Evolutionary conservation across 2,888 invertebrate species (phyloP).

Genomic region (Melolontha melolontha): DNA sequence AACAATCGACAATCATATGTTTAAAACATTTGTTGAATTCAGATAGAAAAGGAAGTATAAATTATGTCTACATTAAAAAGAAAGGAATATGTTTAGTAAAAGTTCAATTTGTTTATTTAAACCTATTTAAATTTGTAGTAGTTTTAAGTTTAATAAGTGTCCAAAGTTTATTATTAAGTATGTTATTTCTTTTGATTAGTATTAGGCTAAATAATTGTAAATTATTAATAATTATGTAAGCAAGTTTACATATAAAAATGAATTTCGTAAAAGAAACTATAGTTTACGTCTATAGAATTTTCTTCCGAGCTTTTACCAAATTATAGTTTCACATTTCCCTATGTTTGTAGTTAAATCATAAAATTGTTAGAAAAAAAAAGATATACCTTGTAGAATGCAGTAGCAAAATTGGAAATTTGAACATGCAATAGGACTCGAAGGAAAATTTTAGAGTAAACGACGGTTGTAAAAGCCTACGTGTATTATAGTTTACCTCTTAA

Average conservation of each 20-base stretch:
- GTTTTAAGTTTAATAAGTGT: constrained; percentile 41
- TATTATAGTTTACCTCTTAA: constrained; percentile 8
- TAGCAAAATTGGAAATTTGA: too few species aligned
- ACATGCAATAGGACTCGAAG: too few species aligned
- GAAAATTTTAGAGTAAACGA: too few species aligned
- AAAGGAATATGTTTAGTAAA: constrained; percentile 22
- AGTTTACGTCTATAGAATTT: constrained; percentile 3
- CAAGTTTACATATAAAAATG: constrained; percentile 23
- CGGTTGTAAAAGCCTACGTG: constrained; percentile 13
- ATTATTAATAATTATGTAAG: constrained; percentile 31
- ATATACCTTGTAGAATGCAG: too few species aligned
- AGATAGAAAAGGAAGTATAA: constrained; percentile 8
- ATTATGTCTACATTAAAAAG: constrained; percentile 28
- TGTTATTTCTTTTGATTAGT: constrained; percentile 35
- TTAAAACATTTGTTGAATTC: neutral
- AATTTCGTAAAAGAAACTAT: too few species aligned
- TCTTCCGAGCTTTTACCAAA: constrained; percentile 8
- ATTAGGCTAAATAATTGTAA: constrained; percentile 38
- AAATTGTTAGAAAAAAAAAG: constrained; percentile 9
- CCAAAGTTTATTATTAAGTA: constrained; percentile 45
- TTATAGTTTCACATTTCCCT: neutral
- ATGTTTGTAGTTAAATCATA: neutral
- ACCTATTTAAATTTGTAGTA: constrained; percentile 22
- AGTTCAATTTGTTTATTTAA: constrained; percentile 1
- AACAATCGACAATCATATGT: constrained; percentile 31